A percentile compares a stretch with the other conserved stretches of the same genome.
These are phyloP conservation scores for Microplitis demolitor DNA, from an alignment of 1,140 invertebrate genomes.

Conservation along the genomic window DNA sequence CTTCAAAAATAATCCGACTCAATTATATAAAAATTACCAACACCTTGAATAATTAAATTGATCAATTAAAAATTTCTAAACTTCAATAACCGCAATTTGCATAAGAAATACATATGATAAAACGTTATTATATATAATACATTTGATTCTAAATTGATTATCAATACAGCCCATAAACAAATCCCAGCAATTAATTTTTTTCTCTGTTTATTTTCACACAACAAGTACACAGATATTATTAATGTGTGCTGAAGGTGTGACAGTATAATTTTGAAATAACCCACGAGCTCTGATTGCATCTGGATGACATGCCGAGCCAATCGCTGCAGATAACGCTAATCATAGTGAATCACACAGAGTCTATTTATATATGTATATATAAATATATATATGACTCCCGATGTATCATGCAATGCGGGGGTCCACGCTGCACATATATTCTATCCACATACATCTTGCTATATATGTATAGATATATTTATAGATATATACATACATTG, in stretches of 20 bases:
- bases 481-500: constrained; percentile 8
- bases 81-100: no score
- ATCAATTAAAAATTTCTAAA: no score
- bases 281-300: constrained; percentile 18
- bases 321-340: constrained; percentile 59
- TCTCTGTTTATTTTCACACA: no score
- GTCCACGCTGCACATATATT: background rate
- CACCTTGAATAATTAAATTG: no score
- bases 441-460: background rate
- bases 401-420: constrained; percentile 44
- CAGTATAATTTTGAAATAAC: constrained; percentile 41
- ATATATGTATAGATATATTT: background rate
- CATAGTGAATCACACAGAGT: constrained; percentile 51
- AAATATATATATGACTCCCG: constrained; percentile 48
- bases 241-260: constrained; percentile 15
- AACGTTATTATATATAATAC: no score
- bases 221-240: background rate
- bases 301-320: constrained; percentile 34
- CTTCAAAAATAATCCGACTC: no score
- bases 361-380: constrained; percentile 2
- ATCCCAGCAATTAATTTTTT: no score
- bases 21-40: no score
- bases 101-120: no score
- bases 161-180: no score
- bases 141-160: no score